A percentile compares a stretch with the other conserved stretches of the same genome.
These are phyloP conservation scores for Xenus cinereus DNA, from an alignment of 2,113 vertebrate species.

Conservation along the genomic window DNA sequence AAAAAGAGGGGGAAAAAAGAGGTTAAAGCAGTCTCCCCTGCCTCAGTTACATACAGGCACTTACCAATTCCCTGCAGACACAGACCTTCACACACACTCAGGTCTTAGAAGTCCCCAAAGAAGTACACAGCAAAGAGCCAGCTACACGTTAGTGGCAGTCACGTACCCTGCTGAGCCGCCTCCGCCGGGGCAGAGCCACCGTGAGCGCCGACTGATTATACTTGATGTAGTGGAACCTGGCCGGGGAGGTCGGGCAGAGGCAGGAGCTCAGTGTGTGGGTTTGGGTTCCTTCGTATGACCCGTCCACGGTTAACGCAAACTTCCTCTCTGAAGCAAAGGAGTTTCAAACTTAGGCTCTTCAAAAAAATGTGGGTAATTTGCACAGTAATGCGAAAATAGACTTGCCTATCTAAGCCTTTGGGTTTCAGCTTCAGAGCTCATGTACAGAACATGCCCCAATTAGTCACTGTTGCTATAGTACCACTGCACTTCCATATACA, in stretches of 20 bases:
- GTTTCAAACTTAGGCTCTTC: neutral
- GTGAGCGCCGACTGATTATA: slow-evolving; percentile 44
- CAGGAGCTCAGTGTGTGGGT: slow-evolving; percentile 13
- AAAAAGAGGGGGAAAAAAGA: rapidly evolving
- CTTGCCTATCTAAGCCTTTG: neutral
- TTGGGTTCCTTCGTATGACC: slow-evolving; percentile 75
- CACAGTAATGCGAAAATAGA: neutral
- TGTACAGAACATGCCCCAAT: rapidly evolving
- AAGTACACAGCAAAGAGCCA: neutral
- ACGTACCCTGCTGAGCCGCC: slow-evolving; percentile 48
- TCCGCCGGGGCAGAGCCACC: slow-evolving; percentile 10
- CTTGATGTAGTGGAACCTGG: slow-evolving; percentile 79
- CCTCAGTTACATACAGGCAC: neutral
- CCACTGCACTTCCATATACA: neutral
- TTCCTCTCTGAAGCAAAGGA: slow-evolving; percentile 50
- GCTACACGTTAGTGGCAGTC: rapidly evolving
- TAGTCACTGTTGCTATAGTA: neutral
- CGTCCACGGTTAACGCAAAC: slow-evolving; percentile 71
- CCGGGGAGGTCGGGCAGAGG: neutral
- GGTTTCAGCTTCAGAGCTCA: neutral
- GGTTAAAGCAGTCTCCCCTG: neutral
- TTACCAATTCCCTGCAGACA: neutral
- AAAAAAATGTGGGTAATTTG: neutral
- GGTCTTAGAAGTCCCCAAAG: neutral
- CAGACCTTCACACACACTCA: neutral